A percentile compares a stretch with the other conserved stretches of the same genome.
Conservation (phyloP, 53 echinoderm and acorn worm species). For the Echinarachnius parma region DNA sequence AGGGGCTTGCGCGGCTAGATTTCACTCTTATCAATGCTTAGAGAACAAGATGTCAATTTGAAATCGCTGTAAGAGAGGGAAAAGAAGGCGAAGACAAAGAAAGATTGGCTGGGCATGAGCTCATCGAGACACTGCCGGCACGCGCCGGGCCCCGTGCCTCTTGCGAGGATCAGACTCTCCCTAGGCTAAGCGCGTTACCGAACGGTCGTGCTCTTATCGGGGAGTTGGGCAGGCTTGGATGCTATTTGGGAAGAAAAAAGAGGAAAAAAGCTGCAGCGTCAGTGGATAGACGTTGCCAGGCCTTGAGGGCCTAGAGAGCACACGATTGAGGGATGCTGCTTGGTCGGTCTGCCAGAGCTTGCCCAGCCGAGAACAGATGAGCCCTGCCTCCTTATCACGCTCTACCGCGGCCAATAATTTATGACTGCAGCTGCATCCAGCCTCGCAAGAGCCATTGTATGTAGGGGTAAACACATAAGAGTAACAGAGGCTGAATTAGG, state of each 20-base stretch:
- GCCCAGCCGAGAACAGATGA: slow-evolving; percentile 62
- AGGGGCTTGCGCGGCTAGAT: slow-evolving; percentile 60
- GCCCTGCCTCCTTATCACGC: slow-evolving; percentile 64
- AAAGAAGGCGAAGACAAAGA: slow-evolving; percentile 69
- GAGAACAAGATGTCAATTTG: slow-evolving; percentile 59
- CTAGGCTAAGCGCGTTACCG: slow-evolving; percentile 68
- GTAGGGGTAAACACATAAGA: slow-evolving; percentile 96
- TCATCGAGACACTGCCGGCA: slow-evolving; percentile 81
- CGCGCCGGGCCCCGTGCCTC: slow-evolving; percentile 57
- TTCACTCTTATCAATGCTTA: slow-evolving; percentile 76
- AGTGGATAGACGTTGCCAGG: slow-evolving; percentile 59
- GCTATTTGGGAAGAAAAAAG: slow-evolving; percentile 64
- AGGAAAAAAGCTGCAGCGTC: slow-evolving; percentile 61
- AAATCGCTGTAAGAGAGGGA: slow-evolving; percentile 62
- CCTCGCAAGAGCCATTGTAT: slow-evolving; percentile 89
- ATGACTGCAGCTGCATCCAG: slow-evolving; percentile 97
- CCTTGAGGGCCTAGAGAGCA: slow-evolving; percentile 58
- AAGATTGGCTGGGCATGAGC: slow-evolving; percentile 46
- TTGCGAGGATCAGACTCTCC: slow-evolving; percentile 48
- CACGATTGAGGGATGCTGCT: slow-evolving; percentile 57
- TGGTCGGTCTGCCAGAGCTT: slow-evolving; percentile 59
- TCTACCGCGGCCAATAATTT: slow-evolving; percentile 85
- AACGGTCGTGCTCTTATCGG: slow-evolving; percentile 62
- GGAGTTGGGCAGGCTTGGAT: slow-evolving; percentile 61
- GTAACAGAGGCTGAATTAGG: slow-evolving; percentile 93